Percentiles rank a stretch among this genome's conserved stretches.
Conservation (phyloP, 2,888 invertebrate genomes). For the Gibbula magus region DNA sequence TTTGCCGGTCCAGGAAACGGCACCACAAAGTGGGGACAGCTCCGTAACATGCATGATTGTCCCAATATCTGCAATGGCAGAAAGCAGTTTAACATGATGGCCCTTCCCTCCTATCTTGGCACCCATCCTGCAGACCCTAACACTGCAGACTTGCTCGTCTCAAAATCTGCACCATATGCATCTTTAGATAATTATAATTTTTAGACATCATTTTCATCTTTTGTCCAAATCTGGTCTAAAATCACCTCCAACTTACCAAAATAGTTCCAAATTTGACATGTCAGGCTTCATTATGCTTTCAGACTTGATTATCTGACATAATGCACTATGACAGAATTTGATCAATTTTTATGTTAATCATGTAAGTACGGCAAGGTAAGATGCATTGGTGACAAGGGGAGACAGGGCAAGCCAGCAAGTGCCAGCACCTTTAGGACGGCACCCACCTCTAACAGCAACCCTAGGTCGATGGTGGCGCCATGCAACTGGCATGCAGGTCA, state of each 20-base stretch:
- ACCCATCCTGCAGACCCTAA: neutral
- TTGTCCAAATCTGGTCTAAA: no score
- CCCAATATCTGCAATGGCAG: slow-evolving; percentile 85
- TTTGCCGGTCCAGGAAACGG: slow-evolving; percentile 99
- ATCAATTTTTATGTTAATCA: slow-evolving; percentile 22
- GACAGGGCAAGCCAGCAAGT: neutral
- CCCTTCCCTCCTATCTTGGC: neutral
- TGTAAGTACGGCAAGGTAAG: neutral
- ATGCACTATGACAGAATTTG: neutral
- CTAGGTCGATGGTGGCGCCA: neutral
- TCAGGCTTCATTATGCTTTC: no score
- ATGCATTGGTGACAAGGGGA: neutral
- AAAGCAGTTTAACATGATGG: slow-evolving; percentile 34
- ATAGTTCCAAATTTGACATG: no score
- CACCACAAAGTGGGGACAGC: slow-evolving; percentile 94
- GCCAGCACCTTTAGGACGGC: neutral
- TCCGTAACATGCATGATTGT: slow-evolving; percentile 99
- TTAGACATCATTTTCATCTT: no score
- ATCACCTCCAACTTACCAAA: no score
- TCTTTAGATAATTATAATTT: no score
- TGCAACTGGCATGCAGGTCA: slow-evolving; percentile 15
- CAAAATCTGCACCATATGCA: no score
- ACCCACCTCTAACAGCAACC: neutral
- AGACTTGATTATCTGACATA: no score
- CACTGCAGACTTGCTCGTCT: no score